Evolutionary conservation across 2,888 invertebrate genomes (phyloP).

Genomic region (Stenodema calcarata): DNA sequence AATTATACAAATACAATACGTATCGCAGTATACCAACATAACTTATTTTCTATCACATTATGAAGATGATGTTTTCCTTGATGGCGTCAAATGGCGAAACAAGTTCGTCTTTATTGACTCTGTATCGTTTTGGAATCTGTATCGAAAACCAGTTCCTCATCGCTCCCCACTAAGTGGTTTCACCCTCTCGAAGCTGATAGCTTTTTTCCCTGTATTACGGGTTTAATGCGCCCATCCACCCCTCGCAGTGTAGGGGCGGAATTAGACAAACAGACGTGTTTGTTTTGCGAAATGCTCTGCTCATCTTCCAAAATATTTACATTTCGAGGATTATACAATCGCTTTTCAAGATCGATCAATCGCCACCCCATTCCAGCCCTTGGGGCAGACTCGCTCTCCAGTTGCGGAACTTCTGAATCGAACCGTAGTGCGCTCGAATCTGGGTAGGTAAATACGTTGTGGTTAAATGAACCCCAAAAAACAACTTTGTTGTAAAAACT

Average conservation of each 20-base stretch:
- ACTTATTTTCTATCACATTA: too few relatives aligned
- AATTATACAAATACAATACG: too few relatives aligned
- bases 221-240: constrained; percentile 11
- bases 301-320: constrained; percentile 48
- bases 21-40: too few relatives aligned
- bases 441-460: too few relatives aligned
- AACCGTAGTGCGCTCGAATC: not conserved
- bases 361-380: not conserved
- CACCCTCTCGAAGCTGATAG: not conserved
- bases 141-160: not conserved
- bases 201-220: constrained; percentile 22
- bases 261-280: constrained; percentile 49
- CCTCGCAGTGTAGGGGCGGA: not conserved
- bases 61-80: too few relatives aligned
- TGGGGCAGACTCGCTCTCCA: not conserved
- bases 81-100: not conserved
- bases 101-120: not conserved
- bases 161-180: not conserved
- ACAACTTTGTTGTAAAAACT: too few relatives aligned
- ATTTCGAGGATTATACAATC: constrained; percentile 6
- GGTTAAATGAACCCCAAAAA: too few relatives aligned
- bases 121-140: not conserved
- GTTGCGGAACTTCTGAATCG: not conserved
- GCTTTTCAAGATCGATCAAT: not conserved
- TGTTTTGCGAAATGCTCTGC: constrained; percentile 47